Conservation (phyloP, 2,113 vertebrate genomes). For the Pleuronectes platessa region DNA sequence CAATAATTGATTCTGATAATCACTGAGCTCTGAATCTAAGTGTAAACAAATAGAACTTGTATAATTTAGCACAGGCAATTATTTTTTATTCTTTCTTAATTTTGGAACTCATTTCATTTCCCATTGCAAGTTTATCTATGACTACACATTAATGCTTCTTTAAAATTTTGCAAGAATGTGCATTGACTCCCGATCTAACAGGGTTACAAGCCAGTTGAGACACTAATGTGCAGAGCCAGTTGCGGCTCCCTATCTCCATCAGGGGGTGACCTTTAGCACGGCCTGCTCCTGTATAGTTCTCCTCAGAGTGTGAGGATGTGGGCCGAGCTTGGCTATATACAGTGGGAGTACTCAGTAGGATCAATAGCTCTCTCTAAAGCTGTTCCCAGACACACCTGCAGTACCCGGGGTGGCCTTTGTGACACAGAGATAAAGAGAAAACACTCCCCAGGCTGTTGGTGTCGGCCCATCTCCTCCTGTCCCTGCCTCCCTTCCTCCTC, state of each 20-base stretch:
- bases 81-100: background rate
- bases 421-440: conserved; percentile 78
- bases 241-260: conserved; percentile 55
- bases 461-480: conserved; percentile 50
- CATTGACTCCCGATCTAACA: conserved; percentile 35
- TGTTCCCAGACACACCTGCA: conserved; percentile 73
- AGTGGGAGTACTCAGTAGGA: conserved; percentile 68
- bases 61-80: too few species aligned
- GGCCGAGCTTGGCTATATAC: conserved; percentile 67
- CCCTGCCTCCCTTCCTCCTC: conserved; percentile 19
- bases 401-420: conserved; percentile 73
- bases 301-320: conserved; percentile 67
- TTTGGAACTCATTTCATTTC: background rate
- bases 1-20: conserved; percentile 3
- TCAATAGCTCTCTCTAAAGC: conserved; percentile 75
- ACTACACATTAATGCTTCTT: conserved; percentile 10
- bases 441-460: conserved; percentile 65
- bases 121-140: conserved; percentile 13
- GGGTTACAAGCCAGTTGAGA: conserved; percentile 46
- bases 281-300: conserved; percentile 63
- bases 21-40: background rate
- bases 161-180: background rate
- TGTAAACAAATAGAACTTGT: too few species aligned
- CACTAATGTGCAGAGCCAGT: conserved; percentile 50
- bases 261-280: conserved; percentile 70